A percentile compares a stretch with the other conserved stretches of the same genome.
Conservation (phyloP, 2,888 invertebrate genomes). For the Drosophila buzzatii region DNA sequence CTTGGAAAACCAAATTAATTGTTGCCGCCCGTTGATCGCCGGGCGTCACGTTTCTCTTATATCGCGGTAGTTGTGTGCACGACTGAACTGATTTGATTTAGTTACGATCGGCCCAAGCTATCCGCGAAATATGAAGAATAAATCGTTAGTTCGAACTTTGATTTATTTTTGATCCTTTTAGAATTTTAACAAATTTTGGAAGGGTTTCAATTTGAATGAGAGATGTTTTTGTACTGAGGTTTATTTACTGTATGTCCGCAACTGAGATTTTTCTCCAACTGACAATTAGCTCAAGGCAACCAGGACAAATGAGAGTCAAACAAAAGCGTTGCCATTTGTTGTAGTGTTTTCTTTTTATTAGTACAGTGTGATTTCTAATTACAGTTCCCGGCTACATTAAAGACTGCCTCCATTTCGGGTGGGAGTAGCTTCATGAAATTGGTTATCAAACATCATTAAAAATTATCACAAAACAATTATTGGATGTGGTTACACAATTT, state of each 20-base stretch:
- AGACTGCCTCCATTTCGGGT: slow-evolving; percentile 28
- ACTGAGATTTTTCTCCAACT: slow-evolving; percentile 12
- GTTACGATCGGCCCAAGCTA: slow-evolving; percentile 54
- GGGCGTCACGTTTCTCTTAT: slow-evolving; percentile 60
- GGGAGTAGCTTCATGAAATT: slow-evolving; percentile 42
- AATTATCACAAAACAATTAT: slow-evolving; percentile 81
- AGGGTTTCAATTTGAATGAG: slow-evolving; percentile 70
- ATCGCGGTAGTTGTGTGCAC: slow-evolving; percentile 52
- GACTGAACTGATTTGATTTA: slow-evolving; percentile 48
- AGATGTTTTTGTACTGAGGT: slow-evolving; percentile 71
- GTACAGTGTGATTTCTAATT: slow-evolving; percentile 59
- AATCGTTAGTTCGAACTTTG: slow-evolving; percentile 72
- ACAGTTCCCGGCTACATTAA: slow-evolving; percentile 48
- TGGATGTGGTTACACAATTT: slow-evolving; percentile 74
- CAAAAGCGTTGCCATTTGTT: background rate
- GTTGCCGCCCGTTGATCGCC: slow-evolving; percentile 60
- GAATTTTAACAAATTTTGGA: slow-evolving; percentile 76
- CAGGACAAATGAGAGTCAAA: background rate
- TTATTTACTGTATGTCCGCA: slow-evolving; percentile 6
- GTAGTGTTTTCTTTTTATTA: slow-evolving; percentile 20
- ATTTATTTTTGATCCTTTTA: slow-evolving; percentile 78
- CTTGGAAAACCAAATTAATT: slow-evolving; percentile 63
- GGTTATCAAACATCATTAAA: slow-evolving; percentile 64
- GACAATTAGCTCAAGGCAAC: slow-evolving; percentile 23
- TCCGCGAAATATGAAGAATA: slow-evolving; percentile 71